These are phyloP conservation scores for Pelosia muscerda DNA, from an alignment of 2,888 invertebrate genomes.

Conservation along the genomic window DNA sequence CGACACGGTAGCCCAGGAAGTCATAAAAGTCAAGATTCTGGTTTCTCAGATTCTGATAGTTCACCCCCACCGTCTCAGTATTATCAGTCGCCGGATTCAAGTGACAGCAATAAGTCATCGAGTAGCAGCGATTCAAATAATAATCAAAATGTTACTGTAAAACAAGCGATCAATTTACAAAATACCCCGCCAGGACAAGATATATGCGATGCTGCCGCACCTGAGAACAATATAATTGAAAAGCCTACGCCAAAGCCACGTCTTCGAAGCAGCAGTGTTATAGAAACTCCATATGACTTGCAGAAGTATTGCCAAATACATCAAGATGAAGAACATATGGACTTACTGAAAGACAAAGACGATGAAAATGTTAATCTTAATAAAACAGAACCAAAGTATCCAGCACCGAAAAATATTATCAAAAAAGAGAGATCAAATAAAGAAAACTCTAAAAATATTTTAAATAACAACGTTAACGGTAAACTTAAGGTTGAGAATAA, in stretches of 20 bases:
- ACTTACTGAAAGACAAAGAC: constrained; percentile 75
- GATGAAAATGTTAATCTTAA: constrained; percentile 58
- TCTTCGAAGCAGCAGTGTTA: constrained; percentile 81
- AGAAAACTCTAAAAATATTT: constrained; percentile 61
- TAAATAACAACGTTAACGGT: constrained; percentile 53
- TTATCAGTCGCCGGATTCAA: constrained; percentile 70
- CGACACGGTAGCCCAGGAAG: constrained; percentile 87
- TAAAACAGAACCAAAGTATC: constrained; percentile 67
- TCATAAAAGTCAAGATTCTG: constrained; percentile 93
- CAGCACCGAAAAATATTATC: constrained; percentile 65
- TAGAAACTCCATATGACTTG: constrained; percentile 84
- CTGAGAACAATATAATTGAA: constrained; percentile 55
- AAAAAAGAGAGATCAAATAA: constrained; percentile 66
- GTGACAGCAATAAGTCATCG: constrained; percentile 74
- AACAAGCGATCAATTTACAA: constrained; percentile 78
- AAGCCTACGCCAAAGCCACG: constrained; percentile 78
- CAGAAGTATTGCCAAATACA: constrained; percentile 84
- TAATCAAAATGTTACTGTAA: constrained; percentile 80
- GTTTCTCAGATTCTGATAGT: constrained; percentile 92
- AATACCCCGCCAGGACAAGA: constrained; percentile 69
- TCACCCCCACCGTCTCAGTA: constrained; percentile 85
- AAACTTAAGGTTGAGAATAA: constrained; percentile 58
- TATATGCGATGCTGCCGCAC: constrained; percentile 64
- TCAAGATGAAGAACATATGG: constrained; percentile 80
- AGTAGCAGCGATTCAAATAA: constrained; percentile 82